Evolutionary conservation across 2,797 vertebrate genomes (phyloP), one percentile per base, ranked within the genome.

Genomic region (Sebastes taczanowskii): DNA sequence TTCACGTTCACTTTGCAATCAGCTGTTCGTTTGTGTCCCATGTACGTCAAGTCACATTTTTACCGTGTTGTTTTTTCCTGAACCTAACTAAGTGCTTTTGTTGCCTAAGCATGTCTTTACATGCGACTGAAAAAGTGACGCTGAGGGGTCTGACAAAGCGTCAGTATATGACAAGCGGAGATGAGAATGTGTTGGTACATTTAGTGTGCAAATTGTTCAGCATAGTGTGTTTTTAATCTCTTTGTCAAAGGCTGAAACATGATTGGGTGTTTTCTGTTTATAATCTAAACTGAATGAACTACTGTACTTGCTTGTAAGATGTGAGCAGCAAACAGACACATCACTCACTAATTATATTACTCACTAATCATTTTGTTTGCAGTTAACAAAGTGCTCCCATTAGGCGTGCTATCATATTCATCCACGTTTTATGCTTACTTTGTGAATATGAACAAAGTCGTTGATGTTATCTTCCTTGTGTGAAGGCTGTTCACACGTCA

Each of bases 61-160:
- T 0, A 42, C 13, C 38, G 0, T 42, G 38, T 16, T 14, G 13
- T 42, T 42, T 42, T 42, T 42, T 42, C 13, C 13, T 42, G 0
- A 42, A 42, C 38, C 38, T 42, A 42, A 42, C 38, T 42, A 16
- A 42, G 38, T 42, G 38, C 38, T 42, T 42, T 42, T 42, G 38
- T 42, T 42, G 38, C 38, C 38, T 42, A 42, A 42, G 38, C 1
- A 42, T 16, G 38, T 42, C 13, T 42, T 42, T 42, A 0, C 38
- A 42, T 42, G 38, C 38, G 0, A 42, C 38, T 16, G 38, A 42
- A 0, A 42, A 42, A 42, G 38, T 42, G 38, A 42, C 5, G 11
- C 35, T 38, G 35, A 38, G 35, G 35, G 0, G 35, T 38, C 35
- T 38, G 35, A 38, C 35, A 38, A 38, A 38, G 35, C 0, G 35